Evolutionary conservation across 2,113 vertebrate genomes (phyloP), one percentile per base, ranked within the genome.

Genomic region (Hoplias malabaricus): DNA sequence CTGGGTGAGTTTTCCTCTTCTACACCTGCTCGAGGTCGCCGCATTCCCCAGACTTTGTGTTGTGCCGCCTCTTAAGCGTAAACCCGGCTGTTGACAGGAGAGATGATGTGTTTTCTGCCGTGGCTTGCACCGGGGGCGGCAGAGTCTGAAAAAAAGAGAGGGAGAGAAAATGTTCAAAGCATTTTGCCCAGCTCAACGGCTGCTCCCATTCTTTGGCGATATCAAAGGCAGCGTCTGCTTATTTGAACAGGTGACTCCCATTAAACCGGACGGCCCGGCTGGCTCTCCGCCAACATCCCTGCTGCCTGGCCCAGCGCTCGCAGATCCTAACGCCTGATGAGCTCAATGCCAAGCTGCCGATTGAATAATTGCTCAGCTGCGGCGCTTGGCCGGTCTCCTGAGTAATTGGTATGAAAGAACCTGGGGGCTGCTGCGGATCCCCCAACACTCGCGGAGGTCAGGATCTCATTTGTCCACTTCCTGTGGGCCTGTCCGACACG

Each of bases 231-330:
- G 77, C 80, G 83, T 83, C 83, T 73, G 57, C 76, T 80, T 93
- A 89, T 93, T 93, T 92, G 91, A 92, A 92, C 92, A 93, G 92
- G 92, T 93, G 92, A 93, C 91, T 92, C 79, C 89, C 86, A 89
- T 90, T 92, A 88, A 84, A 86, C 86, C 73, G 82, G 84, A 85
- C 82, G 84, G 88, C 85, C 77, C 61, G 75, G 11, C 86, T 90
- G 88, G 84, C 87, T 82, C 87, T 62, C 29, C 85, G 83, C 79
- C 84, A 85, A 83, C 71, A 68, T 56, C 65, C 59, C 75, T 67
- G 80, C 73, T 61, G 80, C 82, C 78, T 75, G 83, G 67, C 66
- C 62, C 79, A 80, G 86, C 74, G 79, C 61, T 80, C 9, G 53
- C 50, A 48, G 71, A 50, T 33, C 31, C 27, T 74, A 66, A 67